Evolutionary conservation across 2,797 vertebrate species (phyloP).

Genomic region (Diplodus puntazzo): DNA sequence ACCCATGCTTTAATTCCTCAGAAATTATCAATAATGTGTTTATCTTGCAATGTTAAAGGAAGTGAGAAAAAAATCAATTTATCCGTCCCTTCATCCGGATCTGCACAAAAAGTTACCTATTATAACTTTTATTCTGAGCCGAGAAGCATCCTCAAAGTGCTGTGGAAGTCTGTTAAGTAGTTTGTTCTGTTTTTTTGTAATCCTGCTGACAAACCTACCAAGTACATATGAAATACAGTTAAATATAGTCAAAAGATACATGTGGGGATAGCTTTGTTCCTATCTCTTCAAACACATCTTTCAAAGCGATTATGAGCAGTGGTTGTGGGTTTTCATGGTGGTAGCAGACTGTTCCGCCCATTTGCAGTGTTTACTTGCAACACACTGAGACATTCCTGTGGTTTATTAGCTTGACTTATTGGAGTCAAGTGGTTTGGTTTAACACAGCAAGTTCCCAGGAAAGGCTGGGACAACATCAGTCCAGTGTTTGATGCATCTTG

Average conservation of each 20-base stretch:
- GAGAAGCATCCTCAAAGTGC: no score
- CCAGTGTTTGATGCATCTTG: background rate
- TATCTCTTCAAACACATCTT: background rate
- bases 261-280: background rate
- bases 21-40: no score
- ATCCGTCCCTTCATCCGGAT: no score
- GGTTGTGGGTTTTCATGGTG: conserved; percentile 7
- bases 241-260: background rate
- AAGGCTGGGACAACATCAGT: conserved; percentile 8
- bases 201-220: no score
- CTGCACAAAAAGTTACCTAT: no score
- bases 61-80: no score
- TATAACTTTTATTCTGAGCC: no score
- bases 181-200: no score
- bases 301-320: background rate
- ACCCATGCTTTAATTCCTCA: no score
- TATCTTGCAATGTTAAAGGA: no score
- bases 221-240: no score
- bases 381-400: conserved; percentile 34
- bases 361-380: conserved; percentile 24
- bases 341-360: conserved; percentile 20
- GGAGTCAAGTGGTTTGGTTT: conserved; percentile 60
- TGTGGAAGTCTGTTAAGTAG: no score
- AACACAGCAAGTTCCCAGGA: conserved; percentile 18
- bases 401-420: conserved; percentile 66